phyloP scores from a whole-genome alignment of 2,797 vertebrate species.

The Bovichtus diacanthus region DNA sequence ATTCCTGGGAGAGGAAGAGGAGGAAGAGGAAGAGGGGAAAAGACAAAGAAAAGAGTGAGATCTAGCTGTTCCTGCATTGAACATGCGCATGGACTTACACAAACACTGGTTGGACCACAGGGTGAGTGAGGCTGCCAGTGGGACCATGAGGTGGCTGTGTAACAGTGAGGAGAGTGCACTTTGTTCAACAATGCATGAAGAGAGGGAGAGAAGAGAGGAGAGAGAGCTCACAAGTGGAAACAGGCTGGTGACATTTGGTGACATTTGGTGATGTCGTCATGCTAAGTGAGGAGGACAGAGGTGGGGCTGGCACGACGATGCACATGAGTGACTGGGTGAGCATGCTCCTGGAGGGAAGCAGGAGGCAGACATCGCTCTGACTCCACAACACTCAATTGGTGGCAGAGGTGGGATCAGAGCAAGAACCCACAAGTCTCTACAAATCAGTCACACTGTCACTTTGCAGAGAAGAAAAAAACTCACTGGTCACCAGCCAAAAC shows the following conservation, averaged over 20 bases:
- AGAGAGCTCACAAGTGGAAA: conserved; percentile 54
- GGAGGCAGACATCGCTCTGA: conserved; percentile 76
- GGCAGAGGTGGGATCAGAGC: conserved; percentile 73
- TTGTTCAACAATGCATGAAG: conserved; percentile 78
- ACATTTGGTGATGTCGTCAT: conserved; percentile 73
- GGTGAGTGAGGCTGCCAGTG: conserved; percentile 76
- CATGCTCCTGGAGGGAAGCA: conserved; percentile 75
- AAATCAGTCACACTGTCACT: conserved; percentile 80
- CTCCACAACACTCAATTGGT: conserved; percentile 64
- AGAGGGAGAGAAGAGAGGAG: conserved; percentile 23
- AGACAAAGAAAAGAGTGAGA: conserved; percentile 48
- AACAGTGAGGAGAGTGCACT: conserved; percentile 72
- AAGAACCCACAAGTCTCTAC: conserved; percentile 71
- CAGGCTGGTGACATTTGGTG: conserved; percentile 66
- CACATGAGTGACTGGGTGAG: conserved; percentile 79
- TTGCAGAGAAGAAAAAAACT: conserved; percentile 46
- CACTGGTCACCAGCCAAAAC: conserved; percentile 78
- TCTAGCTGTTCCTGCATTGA: conserved; percentile 15
- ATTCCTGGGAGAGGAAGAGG: conserved; percentile 85
- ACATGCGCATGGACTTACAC: conserved; percentile 37
- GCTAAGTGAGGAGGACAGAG: conserved; percentile 77
- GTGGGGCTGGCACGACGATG: conserved; percentile 72
- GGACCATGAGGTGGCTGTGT: conserved; percentile 80
- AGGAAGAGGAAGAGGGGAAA: conserved; percentile 15
- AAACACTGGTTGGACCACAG: conserved; percentile 69